Evolutionary conservation across 2,888 invertebrate genomes (phyloP), one percentile per base, ranked within the genome.

Genomic region (Empis stercorea): DNA sequence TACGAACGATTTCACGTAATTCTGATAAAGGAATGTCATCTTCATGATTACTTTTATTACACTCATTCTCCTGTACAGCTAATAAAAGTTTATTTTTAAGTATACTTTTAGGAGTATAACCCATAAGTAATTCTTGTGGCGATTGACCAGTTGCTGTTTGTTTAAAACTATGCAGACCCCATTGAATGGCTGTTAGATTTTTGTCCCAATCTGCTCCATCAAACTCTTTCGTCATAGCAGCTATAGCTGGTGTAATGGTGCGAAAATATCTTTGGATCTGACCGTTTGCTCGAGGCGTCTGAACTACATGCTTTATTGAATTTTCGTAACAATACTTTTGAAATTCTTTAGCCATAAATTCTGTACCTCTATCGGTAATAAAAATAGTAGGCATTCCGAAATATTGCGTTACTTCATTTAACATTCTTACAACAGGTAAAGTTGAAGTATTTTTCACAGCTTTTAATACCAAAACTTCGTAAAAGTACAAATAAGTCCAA

Each of bases 281-380:
- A 1, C 54, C 54, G 43, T 55, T 54, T 1, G 48, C 55, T 36
- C 53, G 37, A 7, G 54, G 54, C 9, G 49, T 48, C 23, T 44
- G 44, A 13, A 52, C 15, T 2, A 46, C 41, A 38, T 52, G 49
- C 10, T 48, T 42, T 37, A 54, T 50, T 23, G 40, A 46, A 44
- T 52, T 47, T 15, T 48, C 43, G 1, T 43, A 10, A 15, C 54
- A 54, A 38, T 44, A 55, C 14, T 47, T 27, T n/a, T 49, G 39
- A 39, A 54, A 56, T 2, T 43, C 45, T 9, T 42, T 44, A 11
- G 55, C 50, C 4, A 54, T 55, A 39, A 54, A 57, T 10, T 51
- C 52, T 1, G 49, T 50, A 10, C 55, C 57, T 20, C 53, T 39
- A 38, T 55, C 54, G 10, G 52, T 46, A 27, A 54, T 43, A 4